These are phyloP conservation scores for Tanytarsus gracilentus DNA, from an alignment of 2,888 invertebrate species.

Conservation along the genomic window DNA sequence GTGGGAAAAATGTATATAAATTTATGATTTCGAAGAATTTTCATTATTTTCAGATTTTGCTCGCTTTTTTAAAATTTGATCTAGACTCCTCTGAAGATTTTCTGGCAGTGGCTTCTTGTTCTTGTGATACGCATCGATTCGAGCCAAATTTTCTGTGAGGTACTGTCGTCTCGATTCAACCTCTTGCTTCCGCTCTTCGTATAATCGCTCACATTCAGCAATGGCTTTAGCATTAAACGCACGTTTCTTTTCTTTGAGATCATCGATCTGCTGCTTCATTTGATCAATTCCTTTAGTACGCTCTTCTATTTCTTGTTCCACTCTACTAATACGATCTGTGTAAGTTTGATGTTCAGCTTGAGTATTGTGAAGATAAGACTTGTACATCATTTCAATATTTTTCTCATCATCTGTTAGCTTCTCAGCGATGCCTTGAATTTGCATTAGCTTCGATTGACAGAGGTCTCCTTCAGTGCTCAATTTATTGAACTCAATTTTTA, in stretches of 20 bases:
- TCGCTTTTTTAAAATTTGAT: neutral
- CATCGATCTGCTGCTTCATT: neutral
- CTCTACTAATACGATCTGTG: neutral
- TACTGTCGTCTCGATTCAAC: neutral
- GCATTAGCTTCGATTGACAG: too few relatives aligned
- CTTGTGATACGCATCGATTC: neutral
- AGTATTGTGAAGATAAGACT: neutral
- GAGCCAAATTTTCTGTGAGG: neutral
- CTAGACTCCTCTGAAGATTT: neutral
- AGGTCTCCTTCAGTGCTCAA: too few relatives aligned
- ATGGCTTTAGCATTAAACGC: neutral
- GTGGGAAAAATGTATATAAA: too few relatives aligned
- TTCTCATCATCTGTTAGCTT: too few relatives aligned
- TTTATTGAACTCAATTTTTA: too few relatives aligned
- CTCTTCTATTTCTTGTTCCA: neutral
- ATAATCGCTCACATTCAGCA: neutral
- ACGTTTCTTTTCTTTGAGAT: neutral
- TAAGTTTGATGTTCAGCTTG: neutral
- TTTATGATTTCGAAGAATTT: neutral
- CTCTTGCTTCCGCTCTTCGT: slow-evolving; percentile 4
- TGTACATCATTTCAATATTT: too few relatives aligned
- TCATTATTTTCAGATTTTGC: neutral
- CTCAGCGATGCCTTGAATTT: too few relatives aligned
- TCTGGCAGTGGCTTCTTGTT: neutral
- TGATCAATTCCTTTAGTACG: neutral